A percentile compares a stretch with the other conserved stretches of the same genome.
phyloP scores from a whole-genome alignment of 2,113 vertebrate species.

The Gracilinanus agilis region DNA sequence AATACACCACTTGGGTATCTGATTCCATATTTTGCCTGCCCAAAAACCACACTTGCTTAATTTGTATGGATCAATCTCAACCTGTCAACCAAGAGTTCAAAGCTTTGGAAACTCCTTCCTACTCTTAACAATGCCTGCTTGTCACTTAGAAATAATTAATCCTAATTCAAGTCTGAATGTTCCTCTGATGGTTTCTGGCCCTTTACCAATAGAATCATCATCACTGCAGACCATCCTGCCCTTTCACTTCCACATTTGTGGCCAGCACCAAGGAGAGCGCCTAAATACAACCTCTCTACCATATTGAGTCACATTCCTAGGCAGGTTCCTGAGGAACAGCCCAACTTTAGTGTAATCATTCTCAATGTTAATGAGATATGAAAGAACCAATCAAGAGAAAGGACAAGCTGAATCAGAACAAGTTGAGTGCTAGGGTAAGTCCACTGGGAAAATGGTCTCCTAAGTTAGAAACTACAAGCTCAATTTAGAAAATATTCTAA shows the following conservation, averaged over 20 bases:
- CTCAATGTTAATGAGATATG: not conserved
- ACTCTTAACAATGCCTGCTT: not conserved
- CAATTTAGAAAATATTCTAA: not conserved
- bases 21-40: not conserved
- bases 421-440: not conserved
- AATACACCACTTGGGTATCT: not conserved
- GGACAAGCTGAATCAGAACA: not conserved
- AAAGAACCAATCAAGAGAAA: not conserved
- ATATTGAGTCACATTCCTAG: fast-evolving
- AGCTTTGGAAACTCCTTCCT: not conserved
- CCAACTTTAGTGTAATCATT: not conserved
- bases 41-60: not conserved
- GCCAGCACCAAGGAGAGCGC: not conserved
- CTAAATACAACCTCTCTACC: not conserved
- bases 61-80: not conserved
- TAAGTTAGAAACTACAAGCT: not conserved
- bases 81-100: not conserved
- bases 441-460: not conserved
- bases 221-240: not conserved
- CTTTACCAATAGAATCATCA: not conserved
- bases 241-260: not conserved
- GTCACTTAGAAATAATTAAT: not conserved
- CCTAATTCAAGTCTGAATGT: not conserved
- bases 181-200: not conserved
- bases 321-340: not conserved